These are phyloP conservation scores for Equus quagga DNA, from an alignment of 2,113 vertebrate species.

Conservation along the genomic window DNA sequence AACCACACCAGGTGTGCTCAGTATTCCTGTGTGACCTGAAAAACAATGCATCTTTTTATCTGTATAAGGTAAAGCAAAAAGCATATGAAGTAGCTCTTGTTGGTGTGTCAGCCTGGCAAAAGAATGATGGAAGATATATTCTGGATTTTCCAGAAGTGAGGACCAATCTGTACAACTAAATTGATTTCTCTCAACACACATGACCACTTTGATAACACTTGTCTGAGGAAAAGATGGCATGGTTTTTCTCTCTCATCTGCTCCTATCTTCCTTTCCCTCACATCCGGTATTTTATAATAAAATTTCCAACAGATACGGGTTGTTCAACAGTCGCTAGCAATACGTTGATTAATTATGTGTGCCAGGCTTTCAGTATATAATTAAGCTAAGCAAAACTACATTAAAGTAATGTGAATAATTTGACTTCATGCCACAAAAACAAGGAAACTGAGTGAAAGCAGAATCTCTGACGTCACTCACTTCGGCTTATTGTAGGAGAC, in stretches of 20 bases:
- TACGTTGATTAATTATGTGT: conserved; percentile 75
- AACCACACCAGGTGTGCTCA: not conserved
- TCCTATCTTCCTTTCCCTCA: not conserved
- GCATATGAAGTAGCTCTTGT: not conserved
- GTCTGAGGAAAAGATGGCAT: not conserved
- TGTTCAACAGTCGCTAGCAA: conserved; percentile 62
- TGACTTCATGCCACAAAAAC: conserved; percentile 72
- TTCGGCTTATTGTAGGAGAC: conserved; percentile 50
- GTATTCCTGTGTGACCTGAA: not conserved
- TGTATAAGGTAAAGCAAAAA: not conserved
- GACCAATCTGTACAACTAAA: not conserved
- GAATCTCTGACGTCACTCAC: conserved; percentile 70
- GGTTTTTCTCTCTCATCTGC: conserved; percentile 21
- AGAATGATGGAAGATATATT: not conserved
- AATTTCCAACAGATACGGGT: conserved; percentile 60
- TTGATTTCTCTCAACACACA: not conserved
- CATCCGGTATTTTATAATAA: conserved; percentile 59
- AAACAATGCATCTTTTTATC: not conserved
- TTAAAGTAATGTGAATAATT: conserved; percentile 75
- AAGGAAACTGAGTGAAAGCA: conserved; percentile 74
- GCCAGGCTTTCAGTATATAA: conserved; percentile 76
- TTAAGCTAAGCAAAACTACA: conserved; percentile 77
- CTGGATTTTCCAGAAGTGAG: conserved; percentile 39
- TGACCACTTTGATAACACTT: not conserved
- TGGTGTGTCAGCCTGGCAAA: not conserved